Base-by-base conservation (phyloP, 1,140 invertebrate genomes). In the Cherax destructor region DNA sequence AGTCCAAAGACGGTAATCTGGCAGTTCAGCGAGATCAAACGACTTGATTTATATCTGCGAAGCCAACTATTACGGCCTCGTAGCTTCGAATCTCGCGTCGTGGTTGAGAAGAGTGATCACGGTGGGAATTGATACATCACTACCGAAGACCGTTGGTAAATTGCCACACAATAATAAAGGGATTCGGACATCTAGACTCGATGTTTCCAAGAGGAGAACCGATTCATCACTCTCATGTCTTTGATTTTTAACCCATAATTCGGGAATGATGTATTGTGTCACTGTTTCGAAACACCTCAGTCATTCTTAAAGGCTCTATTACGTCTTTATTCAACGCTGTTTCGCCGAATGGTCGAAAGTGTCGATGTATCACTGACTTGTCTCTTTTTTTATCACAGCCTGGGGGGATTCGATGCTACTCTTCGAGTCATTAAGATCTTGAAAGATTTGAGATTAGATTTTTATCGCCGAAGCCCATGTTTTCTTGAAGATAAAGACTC, bases 41-140 rank as follows among this genome's bases (percentile, higher is more conserved):
- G 69, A 74, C 69, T 6, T 74, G 69, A 74, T 74, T 30, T 21
- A 74, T 74, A 74, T 9, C 69, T 74, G 13, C 5, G 24, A 74
- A 74, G 18, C n/a, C 24, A 74, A 74, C 24, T 6, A 74, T 74
- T 74, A 74, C 21, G 69, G n/a, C 69, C 11, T 74, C 69, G 69
- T 7, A 30, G 69, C 69, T 74, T 30, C 69, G 69, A 74, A 74
- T 74, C 69, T 74, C 5, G 69, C 69, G 69, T 74, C 69, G 69
- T 21, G 69, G 69, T 74, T 24, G 69, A 74, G 69, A 30, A 74
- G 69, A 74, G 18, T 65, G 69, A 74, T 74, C 24, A 74, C 24
- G 24, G 69, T 74, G 69, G 24, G n/a, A 30, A 74, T 74, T 74
- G 69, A 74, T 74, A 74, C 69, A 74, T 74, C 69, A 74, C 69